Percentiles rank a stretch among this genome's conserved stretches.
Evolutionary conservation across 2,113 vertebrate species (phyloP).

Genomic region (Chaenocephalus aceratus): DNA sequence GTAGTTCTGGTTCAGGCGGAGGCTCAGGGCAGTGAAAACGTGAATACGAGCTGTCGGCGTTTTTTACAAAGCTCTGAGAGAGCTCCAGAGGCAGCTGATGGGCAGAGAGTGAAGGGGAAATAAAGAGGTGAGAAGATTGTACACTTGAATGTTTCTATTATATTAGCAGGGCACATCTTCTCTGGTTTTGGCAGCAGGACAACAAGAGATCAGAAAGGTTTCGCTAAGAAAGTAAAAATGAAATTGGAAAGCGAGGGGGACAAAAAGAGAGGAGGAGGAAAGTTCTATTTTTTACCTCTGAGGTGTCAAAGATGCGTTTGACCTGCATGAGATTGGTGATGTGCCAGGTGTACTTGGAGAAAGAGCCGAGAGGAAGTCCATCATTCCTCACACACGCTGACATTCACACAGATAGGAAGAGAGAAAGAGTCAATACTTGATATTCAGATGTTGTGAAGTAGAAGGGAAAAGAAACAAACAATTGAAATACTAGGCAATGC

Average conservation of each 20-base stretch:
- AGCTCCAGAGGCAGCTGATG: conserved; percentile 91
- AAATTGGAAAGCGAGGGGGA: neutral
- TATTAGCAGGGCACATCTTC: no score
- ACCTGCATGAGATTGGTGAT: conserved; percentile 91
- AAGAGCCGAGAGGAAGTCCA: conserved; percentile 87
- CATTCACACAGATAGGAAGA: neutral
- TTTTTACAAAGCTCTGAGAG: conserved; percentile 92
- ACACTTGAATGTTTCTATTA: neutral
- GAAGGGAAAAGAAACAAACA: no score
- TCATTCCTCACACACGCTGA: conserved; percentile 90
- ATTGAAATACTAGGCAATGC: no score
- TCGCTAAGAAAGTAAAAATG: neutral
- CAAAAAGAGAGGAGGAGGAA: neutral
- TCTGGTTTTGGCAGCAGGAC: neutral
- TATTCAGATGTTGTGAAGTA: no score
- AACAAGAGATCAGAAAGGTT: neutral
- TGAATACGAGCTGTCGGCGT: conserved; percentile 90
- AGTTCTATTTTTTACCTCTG: conserved; percentile 85
- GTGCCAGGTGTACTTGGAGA: conserved; percentile 94
- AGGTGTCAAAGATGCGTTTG: conserved; percentile 93
- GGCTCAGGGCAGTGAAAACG: conserved; percentile 86
- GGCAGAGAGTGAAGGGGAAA: neutral
- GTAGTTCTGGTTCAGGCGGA: conserved; percentile 81
- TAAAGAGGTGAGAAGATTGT: neutral
- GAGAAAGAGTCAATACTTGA: no score